These are phyloP conservation scores for Lamellibrachia satsuma DNA, from an alignment of 2,888 invertebrate species.

Conservation along the genomic window DNA sequence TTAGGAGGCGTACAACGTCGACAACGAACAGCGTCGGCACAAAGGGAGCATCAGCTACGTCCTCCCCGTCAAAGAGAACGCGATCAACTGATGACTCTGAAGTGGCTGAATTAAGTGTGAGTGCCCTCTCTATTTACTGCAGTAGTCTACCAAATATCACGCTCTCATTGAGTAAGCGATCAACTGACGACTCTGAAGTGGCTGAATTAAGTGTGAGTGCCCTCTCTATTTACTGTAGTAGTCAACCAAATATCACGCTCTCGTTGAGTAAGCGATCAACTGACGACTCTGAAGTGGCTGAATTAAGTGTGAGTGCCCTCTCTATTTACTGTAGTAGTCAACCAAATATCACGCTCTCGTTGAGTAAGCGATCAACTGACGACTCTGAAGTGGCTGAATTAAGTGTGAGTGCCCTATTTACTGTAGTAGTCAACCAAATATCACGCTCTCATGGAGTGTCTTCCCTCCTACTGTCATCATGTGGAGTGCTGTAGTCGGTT, in stretches of 20 bases:
- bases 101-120: neutral
- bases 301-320: neutral
- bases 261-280: neutral
- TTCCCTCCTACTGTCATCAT: too few relatives aligned
- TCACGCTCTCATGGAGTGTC: too few relatives aligned
- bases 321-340: neutral
- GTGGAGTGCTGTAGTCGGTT: too few relatives aligned
- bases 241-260: neutral
- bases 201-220: neutral
- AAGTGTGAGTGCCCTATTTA: neutral
- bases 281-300: neutral
- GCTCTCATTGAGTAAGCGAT: neutral
- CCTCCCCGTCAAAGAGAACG: neutral
- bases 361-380: neutral
- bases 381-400: neutral
- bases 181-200: neutral
- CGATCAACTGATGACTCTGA: neutral
- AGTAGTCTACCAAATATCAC: neutral
- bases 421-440: neutral
- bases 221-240: neutral
- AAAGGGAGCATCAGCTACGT: neutral
- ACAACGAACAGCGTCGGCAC: neutral
- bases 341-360: too few relatives aligned
- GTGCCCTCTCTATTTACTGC: neutral
- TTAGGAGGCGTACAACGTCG: neutral